phyloP scores from a whole-genome alignment of 2,113 vertebrate species.

The Sprattus sprattus region DNA sequence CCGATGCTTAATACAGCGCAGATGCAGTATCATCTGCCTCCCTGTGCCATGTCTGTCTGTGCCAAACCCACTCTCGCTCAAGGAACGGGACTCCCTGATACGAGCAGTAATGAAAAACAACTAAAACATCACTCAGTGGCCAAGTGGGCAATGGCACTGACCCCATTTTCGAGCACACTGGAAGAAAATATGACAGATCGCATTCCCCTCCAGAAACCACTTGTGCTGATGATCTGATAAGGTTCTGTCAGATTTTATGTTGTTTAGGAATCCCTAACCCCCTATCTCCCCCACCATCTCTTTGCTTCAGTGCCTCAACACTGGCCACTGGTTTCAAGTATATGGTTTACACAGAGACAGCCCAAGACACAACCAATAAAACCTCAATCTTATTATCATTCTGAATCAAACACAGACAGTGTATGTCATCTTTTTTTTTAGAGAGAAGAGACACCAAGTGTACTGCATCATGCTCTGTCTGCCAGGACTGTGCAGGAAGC shows the following conservation, averaged over 20 bases:
- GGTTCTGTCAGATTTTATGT: constrained; percentile 12
- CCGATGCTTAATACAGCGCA: not conserved
- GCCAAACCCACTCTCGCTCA: not conserved
- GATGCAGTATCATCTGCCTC: constrained; percentile 11
- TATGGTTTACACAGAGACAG: not conserved
- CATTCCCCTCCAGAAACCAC: not conserved
- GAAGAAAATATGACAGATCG: not conserved
- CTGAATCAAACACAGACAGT: not conserved
- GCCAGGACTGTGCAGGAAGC: not conserved
- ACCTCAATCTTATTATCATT: not conserved
- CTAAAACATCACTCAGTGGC: not conserved
- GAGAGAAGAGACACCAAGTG: not conserved
- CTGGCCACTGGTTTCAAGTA: not conserved
- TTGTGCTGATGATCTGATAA: not conserved
- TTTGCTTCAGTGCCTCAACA: not conserved
- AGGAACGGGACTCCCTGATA: not conserved
- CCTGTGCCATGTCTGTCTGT: not conserved
- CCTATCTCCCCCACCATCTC: not conserved
- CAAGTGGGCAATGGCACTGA: constrained; percentile 8
- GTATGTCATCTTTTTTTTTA: not conserved
- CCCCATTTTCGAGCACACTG: constrained; percentile 5
- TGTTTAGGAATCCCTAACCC: not conserved
- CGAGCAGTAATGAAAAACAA: constrained; percentile 1
- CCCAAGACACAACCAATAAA: not conserved
- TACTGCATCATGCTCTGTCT: not conserved